A percentile compares a stretch with the other conserved stretches of the same genome.
phyloP scores from a whole-genome alignment of 2,888 invertebrate species.

The Alentia gelatinosa region DNA sequence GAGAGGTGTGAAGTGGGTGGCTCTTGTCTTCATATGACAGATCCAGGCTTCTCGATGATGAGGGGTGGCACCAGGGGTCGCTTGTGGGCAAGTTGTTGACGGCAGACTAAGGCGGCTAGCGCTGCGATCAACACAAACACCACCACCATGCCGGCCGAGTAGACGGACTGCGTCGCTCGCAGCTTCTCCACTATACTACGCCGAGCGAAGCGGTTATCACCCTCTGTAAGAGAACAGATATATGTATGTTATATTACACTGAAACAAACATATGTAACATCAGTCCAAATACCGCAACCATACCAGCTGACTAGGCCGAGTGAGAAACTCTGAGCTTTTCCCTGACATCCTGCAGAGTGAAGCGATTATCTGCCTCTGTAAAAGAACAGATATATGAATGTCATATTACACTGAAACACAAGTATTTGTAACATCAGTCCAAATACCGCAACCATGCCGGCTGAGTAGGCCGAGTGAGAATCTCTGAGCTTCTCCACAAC shows the following conservation, averaged over 20 bases:
- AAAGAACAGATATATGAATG: background rate
- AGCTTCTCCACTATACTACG: background rate
- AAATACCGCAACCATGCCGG: constrained; percentile 37
- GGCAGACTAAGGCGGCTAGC: background rate
- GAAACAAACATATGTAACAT: no score
- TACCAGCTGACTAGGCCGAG: constrained; percentile 25
- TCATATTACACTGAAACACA: background rate
- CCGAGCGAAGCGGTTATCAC: background rate
- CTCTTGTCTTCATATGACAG: background rate
- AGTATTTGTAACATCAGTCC: no score
- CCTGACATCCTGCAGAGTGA: background rate
- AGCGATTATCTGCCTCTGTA: background rate
- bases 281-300: constrained; percentile 17
- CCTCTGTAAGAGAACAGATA: background rate
- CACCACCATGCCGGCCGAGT: constrained; percentile 44
- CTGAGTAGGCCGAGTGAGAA: constrained; percentile 20
- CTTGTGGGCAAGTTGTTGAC: background rate
- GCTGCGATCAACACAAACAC: constrained; percentile 23
- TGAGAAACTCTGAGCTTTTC: background rate
- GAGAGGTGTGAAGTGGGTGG: no score
- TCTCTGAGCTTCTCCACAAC: background rate
- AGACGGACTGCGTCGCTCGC: background rate
- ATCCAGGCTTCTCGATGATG: constrained; percentile 11
- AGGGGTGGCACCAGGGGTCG: background rate
- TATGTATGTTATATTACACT: background rate